Evolutionary conservation across 2,888 invertebrate species (phyloP).

Genomic region (Rhaphigaster nebulosa): DNA sequence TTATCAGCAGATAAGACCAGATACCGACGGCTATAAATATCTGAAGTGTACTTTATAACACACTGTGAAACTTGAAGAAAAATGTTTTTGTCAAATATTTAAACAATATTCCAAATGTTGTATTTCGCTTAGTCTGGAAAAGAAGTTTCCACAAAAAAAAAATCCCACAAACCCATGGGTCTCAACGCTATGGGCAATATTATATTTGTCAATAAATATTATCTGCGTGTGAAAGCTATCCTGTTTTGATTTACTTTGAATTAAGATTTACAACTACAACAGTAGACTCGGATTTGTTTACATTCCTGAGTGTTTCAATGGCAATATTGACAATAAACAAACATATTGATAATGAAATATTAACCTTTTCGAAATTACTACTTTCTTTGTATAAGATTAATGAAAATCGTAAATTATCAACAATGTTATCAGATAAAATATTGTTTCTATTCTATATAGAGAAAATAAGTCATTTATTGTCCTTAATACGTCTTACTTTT

Average conservation of each 20-base stretch:
- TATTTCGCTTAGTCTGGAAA: background rate
- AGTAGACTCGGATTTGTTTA: background rate
- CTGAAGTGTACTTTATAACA: constrained; percentile 36
- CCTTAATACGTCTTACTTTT: background rate
- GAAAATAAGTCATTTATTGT: background rate
- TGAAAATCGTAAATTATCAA: constrained; percentile 12
- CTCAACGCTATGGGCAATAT: background rate
- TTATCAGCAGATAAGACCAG: constrained; percentile 39
- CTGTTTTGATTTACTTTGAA: constrained; percentile 26
- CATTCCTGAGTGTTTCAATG: constrained; percentile 13
- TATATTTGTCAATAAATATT: constrained; percentile 25
- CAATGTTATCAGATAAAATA: background rate
- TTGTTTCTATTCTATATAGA: background rate
- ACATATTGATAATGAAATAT: constrained; percentile 12
- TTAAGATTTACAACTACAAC: constrained; percentile 33
- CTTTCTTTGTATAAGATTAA: constrained; percentile 23
- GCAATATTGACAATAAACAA: constrained; percentile 22
- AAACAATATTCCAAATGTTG: background rate
- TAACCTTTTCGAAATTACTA: constrained; percentile 18
- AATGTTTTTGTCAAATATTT: constrained; percentile 39
- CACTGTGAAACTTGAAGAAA: constrained; percentile 13
- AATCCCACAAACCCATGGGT: background rate
- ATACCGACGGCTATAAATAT: constrained; percentile 25
- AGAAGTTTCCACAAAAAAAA: too few relatives aligned
- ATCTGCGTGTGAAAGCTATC: background rate